Conservation (phyloP, 2,113 vertebrate species). For the Rhombomys opimus region DNA sequence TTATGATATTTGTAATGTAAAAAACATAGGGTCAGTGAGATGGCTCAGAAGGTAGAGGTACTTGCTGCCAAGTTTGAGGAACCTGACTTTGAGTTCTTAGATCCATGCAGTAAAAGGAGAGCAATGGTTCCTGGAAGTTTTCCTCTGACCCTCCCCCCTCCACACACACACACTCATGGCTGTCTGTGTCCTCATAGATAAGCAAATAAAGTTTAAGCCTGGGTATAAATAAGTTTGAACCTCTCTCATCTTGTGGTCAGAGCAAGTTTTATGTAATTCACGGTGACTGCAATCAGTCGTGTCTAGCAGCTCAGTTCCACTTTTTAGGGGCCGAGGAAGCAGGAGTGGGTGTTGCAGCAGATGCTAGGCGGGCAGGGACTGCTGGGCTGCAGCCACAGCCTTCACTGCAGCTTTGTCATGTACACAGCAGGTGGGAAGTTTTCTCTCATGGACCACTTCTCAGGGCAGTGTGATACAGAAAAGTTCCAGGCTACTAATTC, state of each 20-base stretch:
- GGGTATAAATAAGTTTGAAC: neutral
- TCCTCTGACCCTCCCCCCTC: neutral
- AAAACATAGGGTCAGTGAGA: neutral
- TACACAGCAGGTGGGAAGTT: neutral
- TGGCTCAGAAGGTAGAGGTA: neutral
- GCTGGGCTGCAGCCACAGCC: neutral
- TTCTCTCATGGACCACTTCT: neutral
- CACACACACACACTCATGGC: neutral
- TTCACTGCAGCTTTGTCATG: neutral
- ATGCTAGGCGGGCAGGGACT: neutral
- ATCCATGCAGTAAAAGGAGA: neutral
- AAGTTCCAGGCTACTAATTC: slow-evolving; percentile 54
- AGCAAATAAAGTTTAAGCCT: neutral
- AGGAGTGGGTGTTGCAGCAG: neutral
- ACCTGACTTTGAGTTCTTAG: neutral
- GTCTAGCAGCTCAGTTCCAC: neutral
- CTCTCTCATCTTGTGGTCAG: slow-evolving; percentile 8
- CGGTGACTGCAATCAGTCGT: neutral
- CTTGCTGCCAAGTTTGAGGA: neutral
- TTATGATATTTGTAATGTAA: slow-evolving; percentile 28
- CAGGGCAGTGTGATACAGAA: neutral
- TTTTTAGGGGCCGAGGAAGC: neutral
- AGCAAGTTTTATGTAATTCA: slow-evolving; percentile 10
- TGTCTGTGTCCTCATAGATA: neutral
- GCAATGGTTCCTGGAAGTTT: neutral